Conservation (phyloP, 1,140 invertebrate species). For the Plutomurus gul region DNA sequence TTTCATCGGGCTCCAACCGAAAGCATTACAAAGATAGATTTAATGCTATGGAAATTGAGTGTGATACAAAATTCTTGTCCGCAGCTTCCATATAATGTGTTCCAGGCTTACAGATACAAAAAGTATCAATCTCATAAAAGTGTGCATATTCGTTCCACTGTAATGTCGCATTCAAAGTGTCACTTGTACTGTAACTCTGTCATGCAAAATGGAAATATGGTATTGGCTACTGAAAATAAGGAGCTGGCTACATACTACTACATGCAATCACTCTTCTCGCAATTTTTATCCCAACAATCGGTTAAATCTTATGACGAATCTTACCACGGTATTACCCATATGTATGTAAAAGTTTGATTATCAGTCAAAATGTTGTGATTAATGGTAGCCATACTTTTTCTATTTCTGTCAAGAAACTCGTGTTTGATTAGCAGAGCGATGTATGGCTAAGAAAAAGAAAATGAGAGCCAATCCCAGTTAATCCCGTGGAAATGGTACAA, state of each 20-base stretch:
- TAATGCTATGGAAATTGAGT: conserved; percentile 15
- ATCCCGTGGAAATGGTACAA: background rate
- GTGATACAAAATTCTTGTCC: conserved; percentile 24
- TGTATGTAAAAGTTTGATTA: no score
- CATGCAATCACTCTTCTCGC: background rate
- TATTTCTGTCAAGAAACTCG: background rate
- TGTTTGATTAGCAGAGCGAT: conserved; percentile 32
- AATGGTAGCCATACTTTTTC: no score
- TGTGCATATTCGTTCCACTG: conserved; percentile 16
- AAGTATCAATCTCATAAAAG: conserved; percentile 11
- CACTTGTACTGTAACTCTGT: background rate
- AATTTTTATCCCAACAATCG: background rate
- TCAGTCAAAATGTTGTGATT: no score
- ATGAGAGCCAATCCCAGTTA: conserved; percentile 26
- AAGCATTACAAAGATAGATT: background rate
- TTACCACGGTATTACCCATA: no score
- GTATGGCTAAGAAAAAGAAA: background rate
- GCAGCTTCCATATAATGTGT: background rate
- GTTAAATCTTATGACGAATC: no score
- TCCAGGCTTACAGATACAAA: conserved; percentile 5
- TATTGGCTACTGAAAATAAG: no score
- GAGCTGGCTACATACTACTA: background rate
- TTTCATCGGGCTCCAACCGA: background rate
- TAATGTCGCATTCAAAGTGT: background rate
- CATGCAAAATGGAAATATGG: background rate